Evolutionary conservation across 2,888 invertebrate species (phyloP).

Genomic region (Ormyrus thymus): DNA sequence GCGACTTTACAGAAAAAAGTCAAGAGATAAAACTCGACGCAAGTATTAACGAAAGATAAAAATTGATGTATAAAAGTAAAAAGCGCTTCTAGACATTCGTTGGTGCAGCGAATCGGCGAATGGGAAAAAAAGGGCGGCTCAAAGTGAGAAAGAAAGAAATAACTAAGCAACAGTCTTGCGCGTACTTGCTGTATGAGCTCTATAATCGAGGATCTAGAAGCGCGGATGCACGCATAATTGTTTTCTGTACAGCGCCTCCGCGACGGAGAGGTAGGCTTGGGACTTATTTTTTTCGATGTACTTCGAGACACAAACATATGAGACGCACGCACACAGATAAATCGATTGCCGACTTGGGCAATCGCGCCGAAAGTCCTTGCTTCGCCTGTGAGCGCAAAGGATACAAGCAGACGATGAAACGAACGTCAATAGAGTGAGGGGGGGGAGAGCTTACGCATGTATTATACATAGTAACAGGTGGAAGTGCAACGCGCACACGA

Average conservation of each 20-base stretch:
- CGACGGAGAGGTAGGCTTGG: conserved; percentile 4
- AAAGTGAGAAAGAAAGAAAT: too few species aligned
- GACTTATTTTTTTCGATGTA: conserved; percentile 17
- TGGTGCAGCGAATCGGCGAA: too few species aligned
- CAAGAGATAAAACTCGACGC: too few species aligned
- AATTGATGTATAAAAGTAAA: too few species aligned
- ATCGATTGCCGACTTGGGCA: neutral
- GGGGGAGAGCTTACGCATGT: conserved; percentile 23
- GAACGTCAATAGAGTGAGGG: neutral
- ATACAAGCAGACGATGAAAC: conserved; percentile 29
- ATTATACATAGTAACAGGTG: conserved; percentile 50
- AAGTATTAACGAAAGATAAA: too few species aligned
- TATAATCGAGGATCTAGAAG: too few species aligned
- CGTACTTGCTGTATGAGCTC: neutral
- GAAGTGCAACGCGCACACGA: conserved; percentile 28
- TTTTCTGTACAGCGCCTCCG: neutral
- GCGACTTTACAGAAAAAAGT: too few species aligned
- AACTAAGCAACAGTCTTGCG: neutral
- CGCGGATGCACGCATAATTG: too few species aligned
- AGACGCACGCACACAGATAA: neutral
- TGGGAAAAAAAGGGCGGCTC: too few species aligned
- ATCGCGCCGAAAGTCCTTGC: too few species aligned
- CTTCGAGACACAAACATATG: neutral
- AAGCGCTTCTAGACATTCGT: too few species aligned
- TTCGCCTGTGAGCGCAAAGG: neutral